phyloP scores from a whole-genome alignment of 2,113 vertebrate species.

The Bos javanicus region DNA sequence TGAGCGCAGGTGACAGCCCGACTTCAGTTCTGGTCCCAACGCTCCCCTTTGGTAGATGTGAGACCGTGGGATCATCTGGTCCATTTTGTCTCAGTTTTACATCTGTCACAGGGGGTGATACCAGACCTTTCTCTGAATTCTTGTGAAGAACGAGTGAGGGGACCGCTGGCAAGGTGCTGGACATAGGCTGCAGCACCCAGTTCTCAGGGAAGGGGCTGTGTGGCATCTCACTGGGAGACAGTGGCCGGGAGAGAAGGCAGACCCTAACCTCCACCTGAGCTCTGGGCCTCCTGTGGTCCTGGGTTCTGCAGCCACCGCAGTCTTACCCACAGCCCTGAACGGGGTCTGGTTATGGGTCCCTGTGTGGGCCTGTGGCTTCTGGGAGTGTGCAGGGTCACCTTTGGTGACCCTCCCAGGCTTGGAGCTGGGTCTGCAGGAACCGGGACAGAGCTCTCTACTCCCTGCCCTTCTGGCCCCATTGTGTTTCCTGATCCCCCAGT shows the following conservation, averaged over 20 bases:
- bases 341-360: not conserved
- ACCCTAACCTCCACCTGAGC: not conserved
- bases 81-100: not conserved
- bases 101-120: not conserved
- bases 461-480: not conserved
- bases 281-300: not conserved
- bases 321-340: not conserved
- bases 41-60: not conserved
- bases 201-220: not conserved
- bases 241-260: not conserved
- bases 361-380: fast-evolving
- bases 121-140: not conserved
- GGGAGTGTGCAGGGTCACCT: not conserved
- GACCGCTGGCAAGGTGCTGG: not conserved
- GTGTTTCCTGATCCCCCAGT: not conserved
- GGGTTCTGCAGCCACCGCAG: not conserved
- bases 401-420: not conserved
- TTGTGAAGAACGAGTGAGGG: not conserved
- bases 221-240: no score
- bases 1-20: not conserved
- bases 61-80: not conserved
- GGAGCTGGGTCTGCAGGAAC: not conserved
- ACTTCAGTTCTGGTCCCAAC: not conserved
- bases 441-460: not conserved
- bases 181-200: fast-evolving